Conservation (phyloP, 2,888 invertebrate genomes). For the Apantesis nais region DNA sequence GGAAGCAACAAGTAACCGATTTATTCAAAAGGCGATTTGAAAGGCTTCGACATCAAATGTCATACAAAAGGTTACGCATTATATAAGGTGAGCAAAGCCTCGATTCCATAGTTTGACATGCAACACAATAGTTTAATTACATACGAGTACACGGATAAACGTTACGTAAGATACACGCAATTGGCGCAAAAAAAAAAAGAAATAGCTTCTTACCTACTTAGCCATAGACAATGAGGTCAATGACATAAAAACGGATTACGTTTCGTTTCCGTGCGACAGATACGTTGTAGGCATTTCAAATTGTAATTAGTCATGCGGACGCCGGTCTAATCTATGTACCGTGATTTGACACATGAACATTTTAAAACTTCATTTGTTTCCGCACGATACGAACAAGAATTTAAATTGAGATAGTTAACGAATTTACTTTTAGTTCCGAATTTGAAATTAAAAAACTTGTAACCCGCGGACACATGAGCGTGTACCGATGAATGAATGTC, state of each 20-base stretch:
- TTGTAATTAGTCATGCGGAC: constrained; percentile 69
- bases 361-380: constrained; percentile 32
- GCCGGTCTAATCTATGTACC: constrained; percentile 55
- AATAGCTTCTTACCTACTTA: constrained; percentile 65
- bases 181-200: constrained; percentile 63
- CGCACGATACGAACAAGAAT: constrained; percentile 6
- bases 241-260: constrained; percentile 76
- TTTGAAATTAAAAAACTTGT: constrained; percentile 52
- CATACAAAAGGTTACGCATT: constrained; percentile 77
- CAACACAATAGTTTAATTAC: constrained; percentile 75
- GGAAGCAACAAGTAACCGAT: constrained; percentile 67
- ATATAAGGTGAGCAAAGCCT: constrained; percentile 63
- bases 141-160: constrained; percentile 59
- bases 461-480: constrained; percentile 49
- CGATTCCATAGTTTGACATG: constrained; percentile 61
- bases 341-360: constrained; percentile 48
- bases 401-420: constrained; percentile 16
- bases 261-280: constrained; percentile 65
- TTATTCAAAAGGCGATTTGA: constrained; percentile 55
- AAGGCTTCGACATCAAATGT: constrained; percentile 73
- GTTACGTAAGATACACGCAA: constrained; percentile 70
- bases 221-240: constrained; percentile 70
- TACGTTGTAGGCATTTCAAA: constrained; percentile 69
- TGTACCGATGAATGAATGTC: constrained; percentile 55
- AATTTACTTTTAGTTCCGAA: constrained; percentile 18